phyloP scores from a whole-genome alignment of 1,140 invertebrate genomes.

The Gyrodactylus salaris region DNA sequence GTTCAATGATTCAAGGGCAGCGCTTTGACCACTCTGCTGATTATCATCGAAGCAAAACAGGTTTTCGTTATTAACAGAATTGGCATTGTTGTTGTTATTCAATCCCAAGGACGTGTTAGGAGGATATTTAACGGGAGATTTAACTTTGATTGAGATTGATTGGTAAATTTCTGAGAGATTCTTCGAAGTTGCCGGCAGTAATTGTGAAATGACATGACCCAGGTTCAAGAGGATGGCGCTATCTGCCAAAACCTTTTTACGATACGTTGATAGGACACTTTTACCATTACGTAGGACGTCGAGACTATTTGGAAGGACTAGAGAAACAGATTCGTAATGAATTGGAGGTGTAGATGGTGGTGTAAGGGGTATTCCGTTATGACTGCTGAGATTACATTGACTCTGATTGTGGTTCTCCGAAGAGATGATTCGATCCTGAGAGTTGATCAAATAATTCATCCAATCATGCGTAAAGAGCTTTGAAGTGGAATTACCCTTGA shows the following conservation, averaged over 20 bases:
- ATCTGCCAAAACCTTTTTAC: background rate
- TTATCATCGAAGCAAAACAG: too few relatives aligned
- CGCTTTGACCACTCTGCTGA: too few relatives aligned
- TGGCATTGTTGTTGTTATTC: too few relatives aligned
- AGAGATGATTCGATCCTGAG: background rate
- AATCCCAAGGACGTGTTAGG: too few relatives aligned
- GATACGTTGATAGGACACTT: background rate
- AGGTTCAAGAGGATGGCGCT: background rate
- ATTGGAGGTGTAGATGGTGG: background rate
- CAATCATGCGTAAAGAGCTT: background rate
- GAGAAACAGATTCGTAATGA: background rate
- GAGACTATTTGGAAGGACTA: background rate
- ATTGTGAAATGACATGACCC: background rate
- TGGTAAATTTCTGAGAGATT: background rate
- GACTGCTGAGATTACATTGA: too few relatives aligned
- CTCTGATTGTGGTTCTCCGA: background rate
- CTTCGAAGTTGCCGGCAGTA: background rate
- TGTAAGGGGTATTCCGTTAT: background rate
- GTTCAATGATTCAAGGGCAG: too few relatives aligned
- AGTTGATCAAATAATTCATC: background rate
- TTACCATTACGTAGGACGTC: background rate
- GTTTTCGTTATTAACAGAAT: too few relatives aligned
- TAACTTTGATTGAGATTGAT: too few relatives aligned
- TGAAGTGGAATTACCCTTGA: background rate
- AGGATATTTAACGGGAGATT: too few relatives aligned